Conservation (phyloP, 2,888 invertebrate genomes). For the Pharmacophagus antenor region DNA sequence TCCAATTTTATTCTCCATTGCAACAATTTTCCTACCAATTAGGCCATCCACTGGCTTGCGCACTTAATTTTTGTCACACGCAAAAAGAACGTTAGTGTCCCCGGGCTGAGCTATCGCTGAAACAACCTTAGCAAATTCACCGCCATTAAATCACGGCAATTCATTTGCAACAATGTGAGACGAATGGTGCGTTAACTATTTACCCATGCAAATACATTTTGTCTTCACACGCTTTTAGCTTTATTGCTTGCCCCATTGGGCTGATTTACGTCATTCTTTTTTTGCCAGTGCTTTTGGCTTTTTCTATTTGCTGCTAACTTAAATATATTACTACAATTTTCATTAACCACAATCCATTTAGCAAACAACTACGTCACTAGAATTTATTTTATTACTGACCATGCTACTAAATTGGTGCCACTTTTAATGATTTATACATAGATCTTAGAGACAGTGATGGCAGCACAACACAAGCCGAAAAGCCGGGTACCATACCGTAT, state of each 20-base stretch:
- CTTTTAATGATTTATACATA: no score
- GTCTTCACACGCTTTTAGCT: constrained; percentile 32
- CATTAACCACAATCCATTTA: background rate
- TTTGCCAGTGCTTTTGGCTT: constrained; percentile 22
- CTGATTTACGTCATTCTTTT: constrained; percentile 26
- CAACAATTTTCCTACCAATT: constrained; percentile 6
- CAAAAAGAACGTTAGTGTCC: constrained; percentile 21
- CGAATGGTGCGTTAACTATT: constrained; percentile 29
- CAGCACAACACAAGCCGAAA: no score
- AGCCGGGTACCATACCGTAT: no score
- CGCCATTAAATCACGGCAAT: constrained; percentile 29
- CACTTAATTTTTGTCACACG: background rate
- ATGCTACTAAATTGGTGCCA: background rate
- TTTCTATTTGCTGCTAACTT: constrained; percentile 18
- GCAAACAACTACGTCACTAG: background rate
- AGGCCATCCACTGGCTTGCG: background rate
- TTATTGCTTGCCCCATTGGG: constrained; percentile 27
- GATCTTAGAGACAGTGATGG: no score
- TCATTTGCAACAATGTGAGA: constrained; percentile 30
- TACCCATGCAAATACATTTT: constrained; percentile 31
- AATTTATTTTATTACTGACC: background rate
- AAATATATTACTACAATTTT: constrained; percentile 3
- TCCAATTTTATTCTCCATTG: background rate
- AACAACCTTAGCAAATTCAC: constrained; percentile 28
- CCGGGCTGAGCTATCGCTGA: constrained; percentile 23